These are phyloP conservation scores for Heliconius hortense DNA, from an alignment of 2,888 invertebrate species.

Conservation along the genomic window DNA sequence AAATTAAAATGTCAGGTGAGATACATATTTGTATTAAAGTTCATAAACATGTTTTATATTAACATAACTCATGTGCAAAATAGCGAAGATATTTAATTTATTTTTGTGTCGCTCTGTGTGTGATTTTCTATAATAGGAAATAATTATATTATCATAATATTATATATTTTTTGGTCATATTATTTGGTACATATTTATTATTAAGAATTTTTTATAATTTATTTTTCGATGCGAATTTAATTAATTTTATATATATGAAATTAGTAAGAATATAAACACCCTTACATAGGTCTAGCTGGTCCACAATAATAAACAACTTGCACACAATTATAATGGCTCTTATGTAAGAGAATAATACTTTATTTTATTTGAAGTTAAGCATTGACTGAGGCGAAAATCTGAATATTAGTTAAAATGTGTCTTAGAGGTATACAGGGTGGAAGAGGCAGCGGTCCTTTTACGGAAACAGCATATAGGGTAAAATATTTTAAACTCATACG, in stretches of 20 bases:
- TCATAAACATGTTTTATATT: too few species aligned
- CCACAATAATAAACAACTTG: too few species aligned
- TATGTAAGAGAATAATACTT: too few species aligned
- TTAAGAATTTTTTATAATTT: background rate
- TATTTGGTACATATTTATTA: background rate
- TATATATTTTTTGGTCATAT: background rate
- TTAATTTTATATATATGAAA: too few species aligned
- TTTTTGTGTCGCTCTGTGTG: background rate
- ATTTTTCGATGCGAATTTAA: background rate
- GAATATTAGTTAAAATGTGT: background rate
- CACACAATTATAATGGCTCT: too few species aligned
- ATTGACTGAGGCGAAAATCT: background rate
- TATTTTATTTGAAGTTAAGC: background rate
- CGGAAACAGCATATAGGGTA: too few species aligned
- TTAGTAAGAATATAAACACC: too few species aligned
- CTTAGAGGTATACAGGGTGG: too few species aligned
- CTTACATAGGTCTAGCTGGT: too few species aligned
- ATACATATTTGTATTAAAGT: background rate
- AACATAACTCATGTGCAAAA: background rate
- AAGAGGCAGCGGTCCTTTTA: too few species aligned
- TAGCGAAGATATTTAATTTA: background rate
- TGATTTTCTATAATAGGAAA: background rate
- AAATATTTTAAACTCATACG: too few species aligned
- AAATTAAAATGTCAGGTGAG: constrained; percentile 90
- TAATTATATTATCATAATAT: background rate